Evolutionary conservation across 1,140 invertebrate species (phyloP), one percentile per base, ranked within the genome.

Genomic region (Apis laboriosa): DNA sequence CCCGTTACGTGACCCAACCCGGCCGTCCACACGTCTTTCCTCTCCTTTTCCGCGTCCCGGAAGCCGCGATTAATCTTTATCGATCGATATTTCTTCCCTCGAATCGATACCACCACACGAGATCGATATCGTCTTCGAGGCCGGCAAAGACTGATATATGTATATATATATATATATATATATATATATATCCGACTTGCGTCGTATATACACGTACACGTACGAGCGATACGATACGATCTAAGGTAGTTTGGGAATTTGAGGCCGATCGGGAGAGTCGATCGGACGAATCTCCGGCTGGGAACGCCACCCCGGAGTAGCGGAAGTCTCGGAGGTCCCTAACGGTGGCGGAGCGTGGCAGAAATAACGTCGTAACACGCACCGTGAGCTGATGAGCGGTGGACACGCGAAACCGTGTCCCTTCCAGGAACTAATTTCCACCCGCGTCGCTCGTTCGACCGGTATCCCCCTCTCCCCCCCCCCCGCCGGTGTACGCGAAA

Each of bases 361-460:
- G 88, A 89, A 92, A 92, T 91, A 92, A 91, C 88, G 74, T 83
- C 73, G 79, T 89, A 89, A 84, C 91, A 92, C 90, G 91, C 90
- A 92, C 85, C 86, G 67, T 51, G 53, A 28, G 24, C 77, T 78
- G 90, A 92, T 90, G 92, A 91, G 85, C 82, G 89, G 89, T 90
- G 89, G 90, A 91, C 92, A 93, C 90, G 92, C 92, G 84, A 93
- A 92, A 91, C 89, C 90, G 87, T 43, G 92, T 90, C 90, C 90
- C 87, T 90, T 90, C 90, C 83, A 84, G 79, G 89, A 90, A 92
- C 84, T 90, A 88, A 91, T 90, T 91, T 90, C 81, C 84, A 84
- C 83, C 84, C 76, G 68, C 77, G 79, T 80, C 79, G 86, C 58
- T 82, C 73, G 74, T 66, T 28, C 75, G 60, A 60, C 71, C 58